phyloP scores from a whole-genome alignment of 2,888 invertebrate genomes.

The Colostygia pectinataria region DNA sequence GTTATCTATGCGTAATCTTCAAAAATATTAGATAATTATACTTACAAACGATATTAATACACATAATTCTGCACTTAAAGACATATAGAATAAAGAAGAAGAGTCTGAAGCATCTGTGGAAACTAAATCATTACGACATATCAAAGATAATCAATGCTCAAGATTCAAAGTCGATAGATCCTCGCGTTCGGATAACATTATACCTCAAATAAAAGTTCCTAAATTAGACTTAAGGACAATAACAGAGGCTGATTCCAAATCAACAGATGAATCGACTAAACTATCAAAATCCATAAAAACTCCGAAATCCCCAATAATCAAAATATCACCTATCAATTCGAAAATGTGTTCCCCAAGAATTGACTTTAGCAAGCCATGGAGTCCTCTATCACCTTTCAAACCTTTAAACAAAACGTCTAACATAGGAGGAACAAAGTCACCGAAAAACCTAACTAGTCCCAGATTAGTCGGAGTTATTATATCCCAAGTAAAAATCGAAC shows the following conservation, averaged over 20 bases:
- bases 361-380: constrained; percentile 67
- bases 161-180: constrained; percentile 53
- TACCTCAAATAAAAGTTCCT: constrained; percentile 74
- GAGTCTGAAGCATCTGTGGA: constrained; percentile 14
- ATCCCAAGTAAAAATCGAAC: constrained; percentile 73
- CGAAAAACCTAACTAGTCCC: constrained; percentile 63
- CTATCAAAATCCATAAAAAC: constrained; percentile 45
- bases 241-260: constrained; percentile 60
- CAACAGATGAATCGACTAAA: constrained; percentile 43
- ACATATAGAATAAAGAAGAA: constrained; percentile 38
- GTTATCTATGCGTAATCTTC: too few relatives aligned
- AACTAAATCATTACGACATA: constrained; percentile 21
- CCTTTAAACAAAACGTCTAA: constrained; percentile 59
- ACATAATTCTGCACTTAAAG: constrained; percentile 48
- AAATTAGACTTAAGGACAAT: constrained; percentile 61
- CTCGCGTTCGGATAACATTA: constrained; percentile 45
- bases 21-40: constrained; percentile 70
- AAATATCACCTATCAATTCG: constrained; percentile 55
- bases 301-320: constrained; percentile 56
- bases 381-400: constrained; percentile 66
- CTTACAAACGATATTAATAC: constrained; percentile 50
- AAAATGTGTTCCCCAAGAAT: constrained; percentile 33
- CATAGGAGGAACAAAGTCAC: constrained; percentile 65
- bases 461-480: constrained; percentile 71
- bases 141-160: constrained; percentile 57